Evolutionary conservation across 1,140 invertebrate species (phyloP), one percentile per base, ranked within the genome.

Genomic region (Polyergus mexicanus): DNA sequence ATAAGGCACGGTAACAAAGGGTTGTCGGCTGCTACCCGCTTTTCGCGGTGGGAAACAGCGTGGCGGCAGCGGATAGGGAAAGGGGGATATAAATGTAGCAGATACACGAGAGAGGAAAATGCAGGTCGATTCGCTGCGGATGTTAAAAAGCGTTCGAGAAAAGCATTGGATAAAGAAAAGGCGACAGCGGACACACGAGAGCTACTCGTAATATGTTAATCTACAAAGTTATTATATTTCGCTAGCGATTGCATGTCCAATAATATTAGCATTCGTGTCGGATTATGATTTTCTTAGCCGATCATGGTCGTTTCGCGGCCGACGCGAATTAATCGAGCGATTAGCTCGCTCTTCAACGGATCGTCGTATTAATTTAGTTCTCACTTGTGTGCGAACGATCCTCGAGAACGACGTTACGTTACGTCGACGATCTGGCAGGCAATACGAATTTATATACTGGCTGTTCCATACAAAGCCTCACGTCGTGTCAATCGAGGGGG

Each of bases 1-100:
- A 94, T 94, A 94, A 94, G 93, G 92, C 90, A 93, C 93, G 92
- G 92, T 94, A 94, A 94, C 93, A 94, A 94, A 94, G 93, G 94
- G 94, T 94, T 94, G 93, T 92, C 93, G 93, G 90, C 92, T 86
- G 85, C 69, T 86, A 92, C 84, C 85, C 88, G 91, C 88, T 92
- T 93, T 92, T 92, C 91, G 89, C 89, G 72, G 84, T 88, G 76
- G 68, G 87, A 90, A 90, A 90, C 78, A 88, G 77, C 72, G 85
- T 71, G 77, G 68, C 69, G 81, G 86, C 83, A 75, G 65, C 19
- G 58, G 51, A 72, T 65, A 84, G 65, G 32, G 58, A 66, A 41
- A 78, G 72, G 62, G 62, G 25, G 32, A 25, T n/a, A n/a, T 63
- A 78, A 32, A 78, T 41, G 66, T 58, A 60, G 38, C 35, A 54